Evolutionary conservation across 2,797 vertebrate genomes (phyloP).

Genomic region (Brotula barbata): DNA sequence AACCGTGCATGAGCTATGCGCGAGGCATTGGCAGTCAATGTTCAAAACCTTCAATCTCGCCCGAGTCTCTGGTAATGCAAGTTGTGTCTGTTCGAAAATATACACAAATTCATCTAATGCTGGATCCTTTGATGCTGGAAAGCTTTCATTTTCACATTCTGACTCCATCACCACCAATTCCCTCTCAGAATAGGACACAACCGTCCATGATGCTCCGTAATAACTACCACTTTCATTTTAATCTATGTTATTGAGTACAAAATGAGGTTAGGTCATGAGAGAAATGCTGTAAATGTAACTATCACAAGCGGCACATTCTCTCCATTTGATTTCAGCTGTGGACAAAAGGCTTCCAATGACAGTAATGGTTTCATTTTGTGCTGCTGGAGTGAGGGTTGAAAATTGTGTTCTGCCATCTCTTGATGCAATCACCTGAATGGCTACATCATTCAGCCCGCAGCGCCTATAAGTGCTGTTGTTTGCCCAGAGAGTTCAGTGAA

Average conservation of each 20-base stretch:
- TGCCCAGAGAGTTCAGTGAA: constrained; percentile 31
- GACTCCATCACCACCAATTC: too few species aligned
- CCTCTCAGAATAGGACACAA: too few species aligned
- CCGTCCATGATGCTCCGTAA: too few species aligned
- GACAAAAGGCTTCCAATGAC: constrained; percentile 26
- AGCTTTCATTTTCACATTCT: not conserved
- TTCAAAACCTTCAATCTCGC: too few species aligned
- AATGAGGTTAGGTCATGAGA: constrained; percentile 34
- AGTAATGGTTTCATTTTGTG: constrained; percentile 40
- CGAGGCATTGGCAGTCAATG: too few species aligned
- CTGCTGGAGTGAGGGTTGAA: constrained; percentile 13
- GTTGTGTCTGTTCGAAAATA: too few species aligned
- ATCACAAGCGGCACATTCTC: too few species aligned
- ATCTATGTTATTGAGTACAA: constrained; percentile 30
- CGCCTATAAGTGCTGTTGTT: constrained; percentile 10
- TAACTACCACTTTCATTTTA: constrained; percentile 31
- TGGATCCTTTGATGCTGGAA: not conserved
- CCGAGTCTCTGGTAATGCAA: too few species aligned
- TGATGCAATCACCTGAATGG: constrained; percentile 49
- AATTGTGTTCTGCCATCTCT: constrained; percentile 33
- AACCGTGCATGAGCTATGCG: too few species aligned
- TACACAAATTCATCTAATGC: too few species aligned
- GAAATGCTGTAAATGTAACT: constrained; percentile 7
- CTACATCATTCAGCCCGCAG: constrained; percentile 25
- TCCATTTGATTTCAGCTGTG: constrained; percentile 14